These are phyloP conservation scores for Hucho hucho DNA, from an alignment of 2,113 vertebrate genomes.

Conservation along the genomic window DNA sequence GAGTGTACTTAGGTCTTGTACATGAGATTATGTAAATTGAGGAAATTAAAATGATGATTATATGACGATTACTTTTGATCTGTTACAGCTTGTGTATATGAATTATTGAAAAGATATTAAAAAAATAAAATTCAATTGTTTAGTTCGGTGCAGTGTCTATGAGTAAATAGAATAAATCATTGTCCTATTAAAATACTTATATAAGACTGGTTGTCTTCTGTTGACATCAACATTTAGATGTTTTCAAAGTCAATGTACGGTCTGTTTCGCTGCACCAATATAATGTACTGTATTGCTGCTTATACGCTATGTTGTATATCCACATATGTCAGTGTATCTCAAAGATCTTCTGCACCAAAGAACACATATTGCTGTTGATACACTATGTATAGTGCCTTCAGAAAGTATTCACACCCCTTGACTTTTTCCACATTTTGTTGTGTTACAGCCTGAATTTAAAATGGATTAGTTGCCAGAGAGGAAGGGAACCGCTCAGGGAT, in stretches of 20 bases:
- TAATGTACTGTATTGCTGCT: too few relatives aligned
- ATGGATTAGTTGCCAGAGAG: too few relatives aligned
- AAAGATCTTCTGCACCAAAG: background rate
- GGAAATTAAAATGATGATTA: slow-evolving; percentile 29
- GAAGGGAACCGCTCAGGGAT: too few relatives aligned
- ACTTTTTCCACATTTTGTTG: too few relatives aligned
- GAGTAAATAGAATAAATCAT: slow-evolving; percentile 66
- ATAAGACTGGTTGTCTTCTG: slow-evolving; percentile 30
- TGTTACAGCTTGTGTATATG: slow-evolving; percentile 63
- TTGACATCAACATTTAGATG: background rate
- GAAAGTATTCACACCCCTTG: too few relatives aligned
- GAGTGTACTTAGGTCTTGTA: slow-evolving; percentile 34
- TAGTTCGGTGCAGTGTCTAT: slow-evolving; percentile 65
- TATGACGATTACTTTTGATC: slow-evolving; percentile 47
- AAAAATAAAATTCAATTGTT: slow-evolving; percentile 58
- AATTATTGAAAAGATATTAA: slow-evolving; percentile 45
- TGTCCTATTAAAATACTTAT: slow-evolving; percentile 56
- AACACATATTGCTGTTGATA: background rate
- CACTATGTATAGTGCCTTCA: background rate
- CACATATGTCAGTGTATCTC: too few relatives aligned
- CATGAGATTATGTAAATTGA: slow-evolving; percentile 43
- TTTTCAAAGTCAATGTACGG: background rate
- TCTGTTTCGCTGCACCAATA: too few relatives aligned
- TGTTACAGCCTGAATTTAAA: too few relatives aligned
- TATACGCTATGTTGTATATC: too few relatives aligned